phyloP scores from a whole-genome alignment of 2,113 vertebrate genomes.

The Pithys albifrons region DNA sequence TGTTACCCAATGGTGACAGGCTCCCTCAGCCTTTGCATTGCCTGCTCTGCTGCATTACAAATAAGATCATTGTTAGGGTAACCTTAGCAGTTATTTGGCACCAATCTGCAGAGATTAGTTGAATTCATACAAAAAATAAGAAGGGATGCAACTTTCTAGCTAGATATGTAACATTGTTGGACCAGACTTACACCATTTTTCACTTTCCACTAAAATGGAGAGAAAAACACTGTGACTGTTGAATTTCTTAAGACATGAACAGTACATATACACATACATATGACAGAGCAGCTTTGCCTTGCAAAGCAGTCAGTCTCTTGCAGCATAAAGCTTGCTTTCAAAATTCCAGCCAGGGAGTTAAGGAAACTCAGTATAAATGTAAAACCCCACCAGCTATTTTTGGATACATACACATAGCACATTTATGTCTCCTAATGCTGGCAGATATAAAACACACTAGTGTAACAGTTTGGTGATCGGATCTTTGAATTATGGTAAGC shows the following conservation, averaged over 20 bases:
- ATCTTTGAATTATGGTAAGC: not conserved
- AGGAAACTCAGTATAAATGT: constrained; percentile 34
- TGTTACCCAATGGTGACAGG: not conserved
- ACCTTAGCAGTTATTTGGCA: constrained; percentile 15
- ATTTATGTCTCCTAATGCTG: not conserved
- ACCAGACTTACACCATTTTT: not conserved
- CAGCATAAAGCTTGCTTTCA: constrained; percentile 37
- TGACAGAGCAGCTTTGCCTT: constrained; percentile 16
- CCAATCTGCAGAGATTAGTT: not conserved
- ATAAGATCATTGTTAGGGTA: not conserved
- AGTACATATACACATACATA: constrained; percentile 4
- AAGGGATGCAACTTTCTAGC: not conserved
- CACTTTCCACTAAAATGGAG: constrained; percentile 2
- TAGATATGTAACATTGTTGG: not conserved
- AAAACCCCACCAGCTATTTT: constrained; percentile 23
- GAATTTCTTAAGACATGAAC: constrained; percentile 35
- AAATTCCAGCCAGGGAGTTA: constrained; percentile 21
- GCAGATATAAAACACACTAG: not conserved
- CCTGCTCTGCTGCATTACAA: not conserved
- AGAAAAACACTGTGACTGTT: not conserved
- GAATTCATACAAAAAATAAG: not conserved
- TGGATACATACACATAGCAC: not conserved
- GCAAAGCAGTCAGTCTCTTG: constrained; percentile 43
- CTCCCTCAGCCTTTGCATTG: not conserved
- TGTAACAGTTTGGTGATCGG: not conserved